Evolutionary conservation across 1,140 invertebrate species (phyloP), one percentile per base, ranked within the genome.

Genomic region (Drosophila orosa): DNA sequence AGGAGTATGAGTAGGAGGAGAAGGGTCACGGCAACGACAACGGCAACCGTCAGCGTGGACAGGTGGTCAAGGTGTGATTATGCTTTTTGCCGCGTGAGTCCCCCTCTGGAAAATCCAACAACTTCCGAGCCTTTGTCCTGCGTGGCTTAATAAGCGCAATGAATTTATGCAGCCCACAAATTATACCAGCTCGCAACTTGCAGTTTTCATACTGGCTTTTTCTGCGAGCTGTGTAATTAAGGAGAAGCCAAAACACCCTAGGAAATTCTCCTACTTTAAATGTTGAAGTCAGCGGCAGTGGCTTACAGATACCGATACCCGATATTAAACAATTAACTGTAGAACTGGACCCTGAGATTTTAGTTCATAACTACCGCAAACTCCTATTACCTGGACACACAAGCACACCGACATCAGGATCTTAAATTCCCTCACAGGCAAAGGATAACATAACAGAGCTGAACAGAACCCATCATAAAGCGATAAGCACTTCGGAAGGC

Each of bases 21-120:
- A 22, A 25, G 22, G 44, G 42, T 45, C 42, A 45, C 22, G 42
- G 19, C 39, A 19, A 40, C 39, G 17, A n/a, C 31, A 35, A 25
- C 33, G 27, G 25, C 27, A 29, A 65, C 60, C 61, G 62, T 80
- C 76, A 62, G 58, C 59, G 59, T 42, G 79, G 68, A 76, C 78
- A 79, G 83, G 59, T 87, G 81, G 82, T 81, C 79, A 62, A 61
- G 79, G 62, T 72, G 71, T 72, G 78, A 79, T 87, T 85, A 85
- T 72, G 50, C 57, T 31, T 35, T 54, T 54, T 54, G 35, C 8
- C 19, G 50, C 58, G 81, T 58, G 62, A 48, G 39, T 13, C 12
- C 47, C 52, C 44, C 5, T 22, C 24, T 48, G 50, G 31, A 54
- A 35, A 24, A 29, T 37, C 72, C 35, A 33, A 40, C 44, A 33